phyloP scores from a whole-genome alignment of 2,113 vertebrate species.

The Platichthys flesus region DNA sequence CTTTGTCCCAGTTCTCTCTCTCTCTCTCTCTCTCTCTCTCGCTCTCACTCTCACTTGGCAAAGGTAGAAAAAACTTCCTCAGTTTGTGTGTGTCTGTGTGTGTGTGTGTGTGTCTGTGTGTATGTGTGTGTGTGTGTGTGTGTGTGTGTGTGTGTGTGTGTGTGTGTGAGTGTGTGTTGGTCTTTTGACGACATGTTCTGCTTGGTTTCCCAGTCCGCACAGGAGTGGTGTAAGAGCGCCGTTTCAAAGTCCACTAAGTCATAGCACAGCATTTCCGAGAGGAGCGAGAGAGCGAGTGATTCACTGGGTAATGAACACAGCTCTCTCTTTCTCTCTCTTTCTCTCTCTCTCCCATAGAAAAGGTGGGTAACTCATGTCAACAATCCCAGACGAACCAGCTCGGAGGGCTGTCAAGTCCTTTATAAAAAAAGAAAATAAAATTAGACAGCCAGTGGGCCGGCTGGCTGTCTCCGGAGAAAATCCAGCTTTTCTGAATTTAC shows the following conservation, averaged over 20 bases:
- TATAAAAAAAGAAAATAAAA: conserved; percentile 38
- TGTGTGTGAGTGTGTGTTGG: too few relatives aligned
- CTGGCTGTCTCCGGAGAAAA: conserved; percentile 24
- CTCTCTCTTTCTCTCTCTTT: neutral
- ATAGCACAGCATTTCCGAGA: conserved; percentile 29
- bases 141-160: too few relatives aligned
- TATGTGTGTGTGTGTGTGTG: too few relatives aligned
- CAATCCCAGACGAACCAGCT: conserved; percentile 31
- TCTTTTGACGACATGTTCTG: too few relatives aligned
- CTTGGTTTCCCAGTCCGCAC: too few relatives aligned
- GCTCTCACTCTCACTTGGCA: conserved; percentile 2
- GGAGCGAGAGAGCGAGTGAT: conserved; percentile 34
- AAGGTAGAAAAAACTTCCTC: conserved; percentile 23
- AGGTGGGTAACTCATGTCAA: conserved; percentile 51
- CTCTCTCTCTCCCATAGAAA: conserved; percentile 11
- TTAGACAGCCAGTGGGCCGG: conserved; percentile 28
- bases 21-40: conserved; percentile 5
- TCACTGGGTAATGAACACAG: conserved; percentile 42
- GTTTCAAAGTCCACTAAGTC: conserved; percentile 56
- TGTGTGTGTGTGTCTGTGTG: too few relatives aligned
- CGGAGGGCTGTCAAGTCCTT: conserved; percentile 30
- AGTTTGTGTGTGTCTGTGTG: neutral
- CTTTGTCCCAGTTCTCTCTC: conserved; percentile 34
- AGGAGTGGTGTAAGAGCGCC: neutral
- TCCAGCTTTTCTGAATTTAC: conserved; percentile 12